These are phyloP conservation scores for Pelosia muscerda DNA, from an alignment of 2,888 invertebrate species.

Conservation along the genomic window DNA sequence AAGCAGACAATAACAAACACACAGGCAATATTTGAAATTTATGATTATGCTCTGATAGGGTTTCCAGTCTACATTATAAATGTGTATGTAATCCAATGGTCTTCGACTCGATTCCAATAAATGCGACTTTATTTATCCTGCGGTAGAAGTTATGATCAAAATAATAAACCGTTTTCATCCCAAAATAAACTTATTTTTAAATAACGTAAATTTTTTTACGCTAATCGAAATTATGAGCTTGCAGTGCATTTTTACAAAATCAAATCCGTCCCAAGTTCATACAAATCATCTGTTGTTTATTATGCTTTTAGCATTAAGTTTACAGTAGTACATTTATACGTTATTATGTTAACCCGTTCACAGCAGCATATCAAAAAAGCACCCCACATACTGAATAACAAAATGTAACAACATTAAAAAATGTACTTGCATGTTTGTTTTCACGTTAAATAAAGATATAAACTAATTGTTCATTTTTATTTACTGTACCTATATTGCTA, in stretches of 20 bases:
- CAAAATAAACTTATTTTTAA: constrained; percentile 18
- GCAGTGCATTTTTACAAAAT: constrained; percentile 58
- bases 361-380: constrained; percentile 76
- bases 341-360: constrained; percentile 73
- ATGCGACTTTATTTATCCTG: background rate
- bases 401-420: constrained; percentile 73
- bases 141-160: constrained; percentile 39
- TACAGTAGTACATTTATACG: constrained; percentile 57
- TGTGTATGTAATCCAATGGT: constrained; percentile 3
- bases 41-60: too few species aligned
- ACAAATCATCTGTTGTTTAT: constrained; percentile 52
- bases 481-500: background rate
- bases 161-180: constrained; percentile 53
- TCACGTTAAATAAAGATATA: constrained; percentile 77
- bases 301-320: constrained; percentile 63
- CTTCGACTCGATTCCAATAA: background rate
- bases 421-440: constrained; percentile 85
- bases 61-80: background rate
- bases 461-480: constrained; percentile 43
- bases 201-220: background rate
- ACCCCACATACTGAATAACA: constrained; percentile 66
- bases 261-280: constrained; percentile 72
- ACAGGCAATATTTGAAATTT: background rate
- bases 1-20: too few species aligned
- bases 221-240: constrained; percentile 45